phyloP scores from a whole-genome alignment of 92 coral and sea anemone genomes.

The Zoanthus sansibaricus region DNA sequence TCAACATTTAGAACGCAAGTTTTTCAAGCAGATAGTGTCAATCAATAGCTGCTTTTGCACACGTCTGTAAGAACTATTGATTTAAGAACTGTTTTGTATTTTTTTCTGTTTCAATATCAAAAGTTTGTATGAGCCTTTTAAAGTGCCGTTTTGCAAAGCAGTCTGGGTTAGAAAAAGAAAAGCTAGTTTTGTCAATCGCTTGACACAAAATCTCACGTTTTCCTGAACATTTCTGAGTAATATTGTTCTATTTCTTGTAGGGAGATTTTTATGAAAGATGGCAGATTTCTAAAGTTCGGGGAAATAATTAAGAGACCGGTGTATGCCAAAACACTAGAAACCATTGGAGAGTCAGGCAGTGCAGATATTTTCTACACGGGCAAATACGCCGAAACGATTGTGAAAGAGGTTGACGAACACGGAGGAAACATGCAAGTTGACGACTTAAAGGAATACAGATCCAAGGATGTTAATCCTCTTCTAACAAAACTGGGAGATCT shows the following conservation, averaged over 20 bases:
- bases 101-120: no score
- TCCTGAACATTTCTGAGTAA: no score
- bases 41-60: no score
- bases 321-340: slow-evolving; percentile 75
- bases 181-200: no score
- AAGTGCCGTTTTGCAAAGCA: no score
- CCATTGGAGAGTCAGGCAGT: slow-evolving; percentile 71
- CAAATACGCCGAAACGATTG: slow-evolving; percentile 55
- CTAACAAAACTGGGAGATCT: slow-evolving; percentile 63
- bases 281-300: slow-evolving; percentile 59
- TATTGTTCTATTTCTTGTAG: slow-evolving; percentile 39
- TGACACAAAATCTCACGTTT: no score
- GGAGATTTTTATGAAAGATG: slow-evolving; percentile 71
- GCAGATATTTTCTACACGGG: slow-evolving; percentile 80
- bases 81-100: no score
- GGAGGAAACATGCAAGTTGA: slow-evolving; percentile 70
- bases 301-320: slow-evolving; percentile 70
- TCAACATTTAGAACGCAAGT: no score
- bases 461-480: slow-evolving; percentile 66
- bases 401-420: slow-evolving; percentile 66
- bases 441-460: slow-evolving; percentile 69
- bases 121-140: no score
- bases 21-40: no score
- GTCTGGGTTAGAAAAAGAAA: no score
- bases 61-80: no score